These are phyloP conservation scores for Myanophis thanlyinensis DNA, from an alignment of 2,113 vertebrate genomes.

Conservation along the genomic window DNA sequence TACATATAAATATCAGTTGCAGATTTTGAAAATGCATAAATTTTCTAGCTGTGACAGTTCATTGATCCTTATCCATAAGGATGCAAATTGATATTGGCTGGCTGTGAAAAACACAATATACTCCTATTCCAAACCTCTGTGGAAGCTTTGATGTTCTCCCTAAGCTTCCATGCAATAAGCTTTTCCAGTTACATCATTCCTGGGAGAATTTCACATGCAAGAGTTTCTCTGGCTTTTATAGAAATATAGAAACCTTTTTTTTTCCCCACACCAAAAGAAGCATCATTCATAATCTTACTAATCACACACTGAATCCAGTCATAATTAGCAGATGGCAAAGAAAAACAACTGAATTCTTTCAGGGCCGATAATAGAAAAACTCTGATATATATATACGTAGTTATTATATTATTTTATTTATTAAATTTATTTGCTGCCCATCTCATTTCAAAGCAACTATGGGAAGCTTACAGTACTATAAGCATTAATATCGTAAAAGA, in stretches of 20 bases:
- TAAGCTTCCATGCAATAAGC: background rate
- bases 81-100: background rate
- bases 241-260: background rate
- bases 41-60: background rate
- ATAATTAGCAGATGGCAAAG: background rate
- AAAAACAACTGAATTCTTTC: background rate
- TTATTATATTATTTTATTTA: background rate
- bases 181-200: background rate
- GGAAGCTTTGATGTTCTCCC: background rate
- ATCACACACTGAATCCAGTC: background rate
- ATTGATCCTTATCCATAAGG: background rate
- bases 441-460: background rate
- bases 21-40: background rate
- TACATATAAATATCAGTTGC: background rate
- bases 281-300: background rate
- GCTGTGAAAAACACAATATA: background rate
- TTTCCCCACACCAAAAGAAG: background rate
- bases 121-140: background rate
- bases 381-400: background rate
- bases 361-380: background rate
- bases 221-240: background rate
- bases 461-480: background rate
- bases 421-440: background rate
- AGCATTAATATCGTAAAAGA: background rate
- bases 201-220: background rate